Base-by-base conservation (phyloP, 64 coral and sea anemone genomes). In the Montipora sp. region DNA sequence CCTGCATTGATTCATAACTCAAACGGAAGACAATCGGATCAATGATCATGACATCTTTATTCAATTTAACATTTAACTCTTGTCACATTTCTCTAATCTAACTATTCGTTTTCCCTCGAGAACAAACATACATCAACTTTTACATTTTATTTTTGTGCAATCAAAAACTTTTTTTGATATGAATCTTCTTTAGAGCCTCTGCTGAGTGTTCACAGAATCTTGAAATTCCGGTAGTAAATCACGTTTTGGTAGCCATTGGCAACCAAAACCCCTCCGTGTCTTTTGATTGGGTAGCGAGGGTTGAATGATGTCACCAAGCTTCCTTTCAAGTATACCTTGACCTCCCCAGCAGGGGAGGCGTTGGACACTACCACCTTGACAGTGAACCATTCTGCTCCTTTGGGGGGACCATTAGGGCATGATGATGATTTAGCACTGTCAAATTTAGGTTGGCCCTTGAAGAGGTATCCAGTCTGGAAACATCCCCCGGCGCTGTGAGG, bases 321-420 rank as follows among this genome's bases (percentile, higher is more conserved):
- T 3, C 53, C 77, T 1, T 81, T 67, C 50, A 45, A 47, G 53
- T 82, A 82, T 16, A 93, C 73, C 24, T 89, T 84, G 1, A 69
- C 81, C 48, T 84, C 43, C 2, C 81, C 81, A 18, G 81, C 59
- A n/a, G 81, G 81, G 5, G 81, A 75, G 19, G 77, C 77, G 7
- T 51, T 74, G 2, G 18, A 81, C 13, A 93, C 84, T 18, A 23
- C 20, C 77, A 93, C 66, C 86, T 75, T 89, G 46, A 88, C 77
- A 9, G 19, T 61, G 24, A 93, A 93, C 92, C 92, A 93, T n/a
- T 55, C 60, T 36, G 83, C 77, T 81, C 92, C 84, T 12, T 47
- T 88, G 27, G 92, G 92, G 84, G 92, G 92, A 88, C 84, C 84
- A 7, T 8, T 75, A 12, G 84, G 84, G 84, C 92, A 93, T 9